Base-by-base conservation (phyloP, 2,888 invertebrate genomes). In the Eupelmus urozonus region DNA sequence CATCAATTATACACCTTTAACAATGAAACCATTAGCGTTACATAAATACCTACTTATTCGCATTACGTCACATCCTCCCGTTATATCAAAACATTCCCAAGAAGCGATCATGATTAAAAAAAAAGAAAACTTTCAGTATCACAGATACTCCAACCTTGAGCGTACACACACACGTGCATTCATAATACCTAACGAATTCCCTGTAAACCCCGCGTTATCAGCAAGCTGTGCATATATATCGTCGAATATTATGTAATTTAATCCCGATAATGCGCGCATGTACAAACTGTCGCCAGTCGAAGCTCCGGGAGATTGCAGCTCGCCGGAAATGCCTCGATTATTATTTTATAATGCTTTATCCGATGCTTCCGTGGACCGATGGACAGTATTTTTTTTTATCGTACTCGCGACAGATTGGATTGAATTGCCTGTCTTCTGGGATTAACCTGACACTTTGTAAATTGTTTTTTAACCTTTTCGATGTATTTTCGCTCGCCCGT, bases 91-190 rank as follows among this genome's bases (percentile, higher is more conserved):
- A 25, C 4, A 51, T 53, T 55, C 27, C 29, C 55, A 25, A 55
- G 73, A 65, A 65, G 29, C 18, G 2, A 73, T 65, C 57, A 27
- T 18, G 45, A 73, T 73, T 65, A 65, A 53, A 63, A 49, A 34
- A 34, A 23, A 62, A 49, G 25, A 34, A 34, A 45, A 7, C 16
- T 40, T 13, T 16, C 51, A 13, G 3, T 23, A 25, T 53, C 62
- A 45, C n/a, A 16, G 51, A 63, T 53, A 53, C 11, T 27, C 60
- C 20, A n/a, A 23, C n/a, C 67, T 40, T 25, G 42, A 27, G n/a
- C 20, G 23, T 20, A 40, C 18, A 45, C 59, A 16, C 55, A 34
- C 20, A 1, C 40, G 20, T 63, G 2, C 16, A 34, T 45, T 65
- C 29, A 45, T 65, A 63, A 65, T 55, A 73, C 55, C 7, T 27